Evolutionary conservation across 1,140 invertebrate genomes (phyloP).

Genomic region (Drosophila fuyamai): DNA sequence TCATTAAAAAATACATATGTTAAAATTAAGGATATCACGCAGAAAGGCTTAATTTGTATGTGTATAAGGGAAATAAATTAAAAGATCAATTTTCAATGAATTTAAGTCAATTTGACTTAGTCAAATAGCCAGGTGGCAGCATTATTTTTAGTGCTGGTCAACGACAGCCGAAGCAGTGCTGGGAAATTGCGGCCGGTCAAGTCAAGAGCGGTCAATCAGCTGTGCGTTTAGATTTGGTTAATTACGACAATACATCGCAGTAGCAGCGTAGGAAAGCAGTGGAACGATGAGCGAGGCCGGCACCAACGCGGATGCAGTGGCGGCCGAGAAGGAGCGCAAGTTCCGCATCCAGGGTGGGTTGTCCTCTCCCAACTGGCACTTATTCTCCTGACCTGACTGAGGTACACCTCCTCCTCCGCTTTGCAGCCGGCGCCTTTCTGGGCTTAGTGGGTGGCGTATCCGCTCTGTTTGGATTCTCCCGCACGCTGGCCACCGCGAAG

Average conservation of each 20-base stretch:
- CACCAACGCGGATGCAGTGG: slow-evolving; percentile 51
- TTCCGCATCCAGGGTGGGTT: slow-evolving; percentile 71
- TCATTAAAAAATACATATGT: too few species aligned
- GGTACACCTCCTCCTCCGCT: not conserved
- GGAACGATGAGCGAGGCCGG: slow-evolving; percentile 58
- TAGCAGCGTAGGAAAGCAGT: not conserved
- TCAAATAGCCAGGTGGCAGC: not conserved
- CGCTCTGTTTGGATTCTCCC: slow-evolving; percentile 92
- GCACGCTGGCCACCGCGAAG: slow-evolving; percentile 90
- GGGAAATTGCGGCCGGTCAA: slow-evolving; percentile 2
- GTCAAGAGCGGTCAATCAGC: slow-evolving; percentile 18
- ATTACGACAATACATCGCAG: slow-evolving; percentile 55
- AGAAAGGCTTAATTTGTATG: too few species aligned
- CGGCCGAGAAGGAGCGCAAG: slow-evolving; percentile 63
- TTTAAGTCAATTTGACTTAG: too few species aligned
- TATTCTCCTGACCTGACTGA: slow-evolving; percentile 17
- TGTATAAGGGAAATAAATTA: too few species aligned
- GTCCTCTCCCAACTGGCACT: not conserved
- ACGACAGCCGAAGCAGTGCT: not conserved
- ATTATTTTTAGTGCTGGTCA: not conserved
- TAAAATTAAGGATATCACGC: too few species aligned
- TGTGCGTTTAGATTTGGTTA: slow-evolving; percentile 14
- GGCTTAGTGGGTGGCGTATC: slow-evolving; percentile 91
- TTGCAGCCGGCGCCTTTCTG: slow-evolving; percentile 90
- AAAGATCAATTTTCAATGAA: too few species aligned